phyloP scores from a whole-genome alignment of 2,888 invertebrate species.

The Crepidodera aurea region DNA sequence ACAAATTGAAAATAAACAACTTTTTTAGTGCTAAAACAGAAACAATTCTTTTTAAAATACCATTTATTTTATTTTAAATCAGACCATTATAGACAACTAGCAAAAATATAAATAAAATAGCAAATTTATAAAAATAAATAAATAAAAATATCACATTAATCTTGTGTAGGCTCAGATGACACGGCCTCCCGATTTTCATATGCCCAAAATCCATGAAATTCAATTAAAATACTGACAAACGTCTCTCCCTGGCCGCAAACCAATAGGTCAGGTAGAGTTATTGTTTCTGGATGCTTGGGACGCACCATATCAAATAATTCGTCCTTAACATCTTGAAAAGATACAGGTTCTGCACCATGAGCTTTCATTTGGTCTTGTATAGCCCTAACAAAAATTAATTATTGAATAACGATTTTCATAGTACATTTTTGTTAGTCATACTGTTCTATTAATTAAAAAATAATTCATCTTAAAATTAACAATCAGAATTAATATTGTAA shows the following conservation, averaged over 20 bases:
- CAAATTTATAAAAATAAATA: neutral
- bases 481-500: too few species aligned
- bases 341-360: constrained; percentile 88
- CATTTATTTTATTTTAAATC: too few species aligned
- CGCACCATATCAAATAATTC: constrained; percentile 99
- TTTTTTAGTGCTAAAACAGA: too few species aligned
- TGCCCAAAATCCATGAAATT: constrained; percentile 96
- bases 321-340: constrained; percentile 94
- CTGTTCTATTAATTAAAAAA: too few species aligned
- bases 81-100: too few species aligned
- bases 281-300: constrained; percentile 81
- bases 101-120: neutral
- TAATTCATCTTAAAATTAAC: too few species aligned
- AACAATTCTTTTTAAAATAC: too few species aligned
- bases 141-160: constrained; percentile 35
- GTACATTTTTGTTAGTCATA: too few species aligned
- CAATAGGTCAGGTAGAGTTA: constrained; percentile 87
- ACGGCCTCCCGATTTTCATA: constrained; percentile 92
- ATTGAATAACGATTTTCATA: too few species aligned
- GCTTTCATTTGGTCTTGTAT: constrained; percentile 90
- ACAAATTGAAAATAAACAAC: too few species aligned
- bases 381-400: constrained; percentile 72
- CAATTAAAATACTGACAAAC: constrained; percentile 91
- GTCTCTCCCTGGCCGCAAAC: constrained; percentile 92
- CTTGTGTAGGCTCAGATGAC: constrained; percentile 68